Evolutionary conservation across 2,113 vertebrate species (phyloP), one percentile per base, ranked within the genome.

Genomic region (Corvus hawaiiensis): DNA sequence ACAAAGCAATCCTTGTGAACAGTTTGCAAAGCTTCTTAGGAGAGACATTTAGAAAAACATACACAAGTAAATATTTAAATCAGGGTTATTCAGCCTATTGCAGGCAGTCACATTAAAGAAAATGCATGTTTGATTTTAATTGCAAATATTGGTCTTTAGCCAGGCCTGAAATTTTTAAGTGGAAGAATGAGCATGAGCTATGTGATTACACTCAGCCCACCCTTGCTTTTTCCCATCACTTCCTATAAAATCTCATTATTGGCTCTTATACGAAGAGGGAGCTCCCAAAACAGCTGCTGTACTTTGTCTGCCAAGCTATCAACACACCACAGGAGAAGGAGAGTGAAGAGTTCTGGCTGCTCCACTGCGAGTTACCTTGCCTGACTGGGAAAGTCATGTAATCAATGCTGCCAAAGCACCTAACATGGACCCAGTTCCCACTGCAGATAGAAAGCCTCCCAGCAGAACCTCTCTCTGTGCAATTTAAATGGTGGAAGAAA

Each of bases 31-130:
- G 69, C 59, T 82, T 13, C 75, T 96, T 80, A 76, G 27, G 71
- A 89, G 51, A 84, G 63, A 87, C 63, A 46, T 87, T 94, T 46
- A 71, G 67, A 51, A 80, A 93, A 89, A 82, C 61, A 75, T 5
- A 69, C 61, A 74, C 59, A 74, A 92, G 76, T 91, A 94, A 95
- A 93, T 85, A 95, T 94, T 83, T 83, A 87, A 84, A 84, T 54
- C 59, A 48, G 84, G 72, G 59, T 83, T 90, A 74, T 94, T 90
- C 41, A 85, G 69, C 58, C 69, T 39, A 43, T 39, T 67, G 71
- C 75, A 84, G 74, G 39, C 91, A 72, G 52, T 33, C 49, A 51
- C 11, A 0, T 61, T 88, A 59, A 80, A 22, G 27, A 88, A 71
- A 95, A 74, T 17, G 22, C 4, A 3, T 41, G 21, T 74, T 85